phyloP scores from a whole-genome alignment of 2,888 invertebrate genomes.

The Pimpla rufipes region DNA sequence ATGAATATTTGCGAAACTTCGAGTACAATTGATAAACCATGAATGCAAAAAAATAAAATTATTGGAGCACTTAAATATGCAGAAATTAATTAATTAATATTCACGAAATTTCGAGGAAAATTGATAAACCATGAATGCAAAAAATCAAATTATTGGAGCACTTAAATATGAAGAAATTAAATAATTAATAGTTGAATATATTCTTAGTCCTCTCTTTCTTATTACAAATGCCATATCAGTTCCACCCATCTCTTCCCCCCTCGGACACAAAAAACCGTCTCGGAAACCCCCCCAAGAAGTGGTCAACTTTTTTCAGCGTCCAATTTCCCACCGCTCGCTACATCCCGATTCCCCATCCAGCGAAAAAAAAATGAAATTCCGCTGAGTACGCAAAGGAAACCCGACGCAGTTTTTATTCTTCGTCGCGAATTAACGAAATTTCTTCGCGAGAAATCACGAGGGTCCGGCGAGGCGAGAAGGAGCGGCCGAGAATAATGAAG shows the following conservation, averaged over 20 bases:
- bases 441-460: neutral
- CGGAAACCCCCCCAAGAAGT: neutral
- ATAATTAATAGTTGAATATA: no score
- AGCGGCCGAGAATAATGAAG: slow-evolving; percentile 50
- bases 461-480: neutral
- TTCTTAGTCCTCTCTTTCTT: no score
- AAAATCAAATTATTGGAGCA: no score
- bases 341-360: neutral
- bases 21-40: neutral
- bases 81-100: no score
- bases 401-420: slow-evolving; percentile 1
- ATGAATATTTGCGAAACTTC: no score
- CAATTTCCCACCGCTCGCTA: neutral
- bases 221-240: no score
- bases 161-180: no score
- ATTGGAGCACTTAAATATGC: no score
- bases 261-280: no score
- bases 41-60: neutral
- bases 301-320: slow-evolving; percentile 1
- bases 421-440: neutral
- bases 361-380: neutral
- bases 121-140: neutral
- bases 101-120: no score
- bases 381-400: slow-evolving; percentile 22
- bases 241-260: no score